These are phyloP conservation scores for Halichoerus grypus DNA, from an alignment of 2,113 vertebrate genomes.

Conservation along the genomic window DNA sequence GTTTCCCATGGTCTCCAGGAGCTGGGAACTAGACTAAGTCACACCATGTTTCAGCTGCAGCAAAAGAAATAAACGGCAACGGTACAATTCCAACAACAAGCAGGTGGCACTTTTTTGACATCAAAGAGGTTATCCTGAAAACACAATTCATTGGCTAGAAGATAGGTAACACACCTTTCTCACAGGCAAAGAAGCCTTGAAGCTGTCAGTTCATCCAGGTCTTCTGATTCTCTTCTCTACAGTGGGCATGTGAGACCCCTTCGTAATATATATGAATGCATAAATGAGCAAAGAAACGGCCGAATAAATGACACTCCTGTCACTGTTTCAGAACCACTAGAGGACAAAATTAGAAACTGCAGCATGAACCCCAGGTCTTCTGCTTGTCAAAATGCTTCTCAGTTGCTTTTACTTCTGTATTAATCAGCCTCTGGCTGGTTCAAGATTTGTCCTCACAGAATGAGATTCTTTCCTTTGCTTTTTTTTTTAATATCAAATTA, in stretches of 20 bases:
- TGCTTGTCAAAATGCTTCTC: not conserved
- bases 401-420: not conserved
- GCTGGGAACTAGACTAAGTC: slow-evolving; percentile 38
- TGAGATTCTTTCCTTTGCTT: not conserved
- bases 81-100: not conserved
- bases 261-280: not conserved
- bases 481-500: not conserved
- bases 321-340: not conserved
- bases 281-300: not conserved
- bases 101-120: not conserved
- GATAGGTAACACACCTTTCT: not conserved
- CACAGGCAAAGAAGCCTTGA: not conserved
- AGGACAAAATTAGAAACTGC: not conserved
- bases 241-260: not conserved
- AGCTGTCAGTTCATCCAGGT: not conserved
- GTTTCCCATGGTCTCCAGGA: slow-evolving; percentile 37
- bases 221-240: not conserved
- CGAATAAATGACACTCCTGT: not conserved
- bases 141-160: not conserved
- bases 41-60: not conserved
- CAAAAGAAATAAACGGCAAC: slow-evolving; percentile 29
- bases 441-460: slow-evolving; percentile 6
- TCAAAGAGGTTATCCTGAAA: not conserved
- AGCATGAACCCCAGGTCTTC: not conserved
- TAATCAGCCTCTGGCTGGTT: slow-evolving; percentile 14